These are phyloP conservation scores for Ennomos fuscantarius DNA, from an alignment of 2,888 invertebrate species.

Conservation along the genomic window DNA sequence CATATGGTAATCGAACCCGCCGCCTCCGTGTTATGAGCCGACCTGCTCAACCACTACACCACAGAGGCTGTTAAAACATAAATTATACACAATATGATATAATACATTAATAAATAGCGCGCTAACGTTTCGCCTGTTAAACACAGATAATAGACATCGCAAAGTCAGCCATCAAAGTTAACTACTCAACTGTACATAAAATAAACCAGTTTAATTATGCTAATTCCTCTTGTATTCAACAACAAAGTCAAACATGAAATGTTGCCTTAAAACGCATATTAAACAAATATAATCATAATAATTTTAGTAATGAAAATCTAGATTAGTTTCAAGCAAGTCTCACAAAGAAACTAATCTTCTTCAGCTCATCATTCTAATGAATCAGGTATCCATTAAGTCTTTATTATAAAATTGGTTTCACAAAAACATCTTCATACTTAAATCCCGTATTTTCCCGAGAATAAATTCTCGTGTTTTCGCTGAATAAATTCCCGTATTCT, in stretches of 20 bases:
- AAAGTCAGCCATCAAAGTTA: too few species aligned
- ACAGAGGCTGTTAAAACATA: too few species aligned
- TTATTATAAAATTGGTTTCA: constrained; percentile 14
- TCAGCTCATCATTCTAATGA: constrained; percentile 10
- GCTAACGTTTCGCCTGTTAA: too few species aligned
- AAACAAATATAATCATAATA: not conserved
- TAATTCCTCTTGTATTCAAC: too few species aligned
- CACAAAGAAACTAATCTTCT: constrained; percentile 8
- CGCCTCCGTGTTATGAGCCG: too few species aligned
- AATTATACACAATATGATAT: too few species aligned
- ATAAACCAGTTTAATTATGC: too few species aligned
- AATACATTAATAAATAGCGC: too few species aligned
- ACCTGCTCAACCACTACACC: too few species aligned
- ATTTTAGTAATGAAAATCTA: not conserved
- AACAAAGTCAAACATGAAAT: not conserved
- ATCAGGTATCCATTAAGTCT: constrained; percentile 4
- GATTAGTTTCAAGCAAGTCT: constrained; percentile 4
- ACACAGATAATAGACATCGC: too few species aligned
- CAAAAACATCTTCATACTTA: constrained; percentile 35
- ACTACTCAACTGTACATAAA: too few species aligned
- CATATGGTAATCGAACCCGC: too few species aligned
- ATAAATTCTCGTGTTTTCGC: constrained; percentile 45
- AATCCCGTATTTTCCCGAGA: constrained; percentile 41
- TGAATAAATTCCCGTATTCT: constrained; percentile 58
- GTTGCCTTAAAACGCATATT: not conserved